Percentiles rank a stretch among this genome's conserved stretches.
Conservation (phyloP, 92 coral and sea anemone genomes). For the Micromussa lordhowensis region DNA sequence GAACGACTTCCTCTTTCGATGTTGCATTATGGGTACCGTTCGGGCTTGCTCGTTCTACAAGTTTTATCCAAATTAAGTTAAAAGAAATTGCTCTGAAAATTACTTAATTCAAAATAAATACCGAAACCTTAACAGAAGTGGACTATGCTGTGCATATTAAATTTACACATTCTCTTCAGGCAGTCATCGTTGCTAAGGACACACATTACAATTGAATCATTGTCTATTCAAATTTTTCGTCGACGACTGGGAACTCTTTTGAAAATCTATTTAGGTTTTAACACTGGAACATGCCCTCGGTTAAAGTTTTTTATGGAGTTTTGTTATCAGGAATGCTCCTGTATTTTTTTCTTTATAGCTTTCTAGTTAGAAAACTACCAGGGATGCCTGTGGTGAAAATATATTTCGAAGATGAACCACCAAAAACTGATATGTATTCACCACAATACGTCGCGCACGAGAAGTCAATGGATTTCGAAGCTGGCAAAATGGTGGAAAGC, state of each 20-base stretch:
- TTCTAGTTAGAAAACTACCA: constrained; percentile 65
- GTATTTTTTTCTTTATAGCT: constrained; percentile 65
- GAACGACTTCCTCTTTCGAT: background rate
- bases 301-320: constrained; percentile 56
- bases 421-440: background rate
- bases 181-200: background rate
- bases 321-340: constrained; percentile 61
- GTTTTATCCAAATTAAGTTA: no score
- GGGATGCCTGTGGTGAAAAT: constrained; percentile 50
- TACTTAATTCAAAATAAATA: no score
- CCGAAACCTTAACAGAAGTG: no score
- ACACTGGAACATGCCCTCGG: constrained; percentile 33
- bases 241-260: background rate
- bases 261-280: background rate
- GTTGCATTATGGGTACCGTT: background rate
- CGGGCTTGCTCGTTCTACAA: no score
- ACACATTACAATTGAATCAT: background rate
- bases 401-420: constrained; percentile 54
- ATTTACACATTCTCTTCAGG: background rate
- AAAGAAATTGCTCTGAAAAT: background rate
- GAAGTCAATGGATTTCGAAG: background rate
- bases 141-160: background rate
- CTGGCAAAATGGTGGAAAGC: background rate
- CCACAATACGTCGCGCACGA: background rate
- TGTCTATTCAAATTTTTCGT: background rate